Evolutionary conservation across 2,797 vertebrate species (phyloP), one percentile per base, ranked within the genome.

Genomic region (Hypotaenidia okinawae): DNA sequence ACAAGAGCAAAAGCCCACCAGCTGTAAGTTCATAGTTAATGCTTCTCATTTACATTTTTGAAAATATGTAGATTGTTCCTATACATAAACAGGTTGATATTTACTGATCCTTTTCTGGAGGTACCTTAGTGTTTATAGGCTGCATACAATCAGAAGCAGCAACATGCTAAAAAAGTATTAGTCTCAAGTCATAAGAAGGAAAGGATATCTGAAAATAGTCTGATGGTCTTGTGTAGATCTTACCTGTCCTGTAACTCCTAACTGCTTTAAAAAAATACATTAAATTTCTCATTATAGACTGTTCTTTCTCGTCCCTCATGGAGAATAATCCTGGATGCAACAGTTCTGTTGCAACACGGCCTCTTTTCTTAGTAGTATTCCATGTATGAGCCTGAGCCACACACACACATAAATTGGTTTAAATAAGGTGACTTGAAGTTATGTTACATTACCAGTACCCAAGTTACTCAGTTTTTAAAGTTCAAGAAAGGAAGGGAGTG

Each of bases 1-100:
- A 99, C 96, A 99, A 99, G 97, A 98, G 97, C 97, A 98, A 98
- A 98, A 99, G 99, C 93, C 99, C 99, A n/a, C 99, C 99, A 62
- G 98, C 98, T 95, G 99, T 99, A 97, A 97, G 95, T 98, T 75
- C 74, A 68, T 55, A 30, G 6, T 57, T 67, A 59, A 61, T 59
- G 7, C 9, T 63, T 89, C 27, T 79, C 37, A 4, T 57, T 74
- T 76, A 57, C 14, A 24, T 72, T 68, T 90, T 61, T 1, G 1
- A 43, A 83, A 86, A 84, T 0, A 24, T 12, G 27, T 3, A 21
- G 13, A 11, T 55, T 52, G 13, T 66, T 55, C 1, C 0, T 39
- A 1, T 84, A 37, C 13, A 11, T 87, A 51, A 87, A 32, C 51
- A 67, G 23, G 6, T 30, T 85, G 28, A 22, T 73, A 10, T 33